A percentile compares a stretch with the other conserved stretches of the same genome.
These are phyloP conservation scores for Meta bourneti DNA, from an alignment of 2,888 invertebrate genomes.

Conservation along the genomic window DNA sequence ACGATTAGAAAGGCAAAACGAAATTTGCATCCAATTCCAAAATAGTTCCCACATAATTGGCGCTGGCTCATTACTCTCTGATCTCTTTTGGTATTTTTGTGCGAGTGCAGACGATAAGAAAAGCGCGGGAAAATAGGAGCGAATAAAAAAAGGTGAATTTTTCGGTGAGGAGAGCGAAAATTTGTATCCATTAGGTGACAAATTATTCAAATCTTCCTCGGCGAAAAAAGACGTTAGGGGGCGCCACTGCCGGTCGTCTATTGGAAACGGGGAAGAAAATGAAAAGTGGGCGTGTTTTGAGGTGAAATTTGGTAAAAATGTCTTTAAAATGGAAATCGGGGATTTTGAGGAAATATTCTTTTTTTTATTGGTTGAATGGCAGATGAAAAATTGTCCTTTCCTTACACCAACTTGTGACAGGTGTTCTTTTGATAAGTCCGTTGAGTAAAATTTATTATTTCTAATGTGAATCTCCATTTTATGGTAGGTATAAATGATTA, in stretches of 20 bases:
- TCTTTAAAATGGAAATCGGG: conserved; percentile 51
- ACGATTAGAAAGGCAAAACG: conserved; percentile 57
- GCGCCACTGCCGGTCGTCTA: not conserved
- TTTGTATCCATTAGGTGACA: conserved; percentile 62
- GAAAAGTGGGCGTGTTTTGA: not conserved
- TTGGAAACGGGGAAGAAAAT: conserved; percentile 20
- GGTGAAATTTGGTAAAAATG: conserved; percentile 41
- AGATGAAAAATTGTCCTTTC: not conserved
- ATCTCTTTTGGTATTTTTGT: conserved; percentile 37
- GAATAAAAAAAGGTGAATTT: conserved; percentile 29
- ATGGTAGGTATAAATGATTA: not conserved
- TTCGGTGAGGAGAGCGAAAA: conserved; percentile 9
- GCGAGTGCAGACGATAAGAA: not conserved
- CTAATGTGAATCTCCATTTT: not conserved
- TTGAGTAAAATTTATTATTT: not conserved
- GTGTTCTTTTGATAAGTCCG: not conserved
- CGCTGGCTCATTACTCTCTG: conserved; percentile 35
- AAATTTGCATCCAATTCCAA: conserved; percentile 36
- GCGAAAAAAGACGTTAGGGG: conserved; percentile 21
- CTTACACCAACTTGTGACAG: not conserved
- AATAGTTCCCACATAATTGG: conserved; percentile 29
- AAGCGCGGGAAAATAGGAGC: not conserved
- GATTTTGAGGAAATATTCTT: conserved; percentile 5
- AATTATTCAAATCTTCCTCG: conserved; percentile 43
- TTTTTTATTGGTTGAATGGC: not conserved